These are phyloP conservation scores for Anseranas semipalmata DNA, from an alignment of 2,113 vertebrate species.

Conservation along the genomic window DNA sequence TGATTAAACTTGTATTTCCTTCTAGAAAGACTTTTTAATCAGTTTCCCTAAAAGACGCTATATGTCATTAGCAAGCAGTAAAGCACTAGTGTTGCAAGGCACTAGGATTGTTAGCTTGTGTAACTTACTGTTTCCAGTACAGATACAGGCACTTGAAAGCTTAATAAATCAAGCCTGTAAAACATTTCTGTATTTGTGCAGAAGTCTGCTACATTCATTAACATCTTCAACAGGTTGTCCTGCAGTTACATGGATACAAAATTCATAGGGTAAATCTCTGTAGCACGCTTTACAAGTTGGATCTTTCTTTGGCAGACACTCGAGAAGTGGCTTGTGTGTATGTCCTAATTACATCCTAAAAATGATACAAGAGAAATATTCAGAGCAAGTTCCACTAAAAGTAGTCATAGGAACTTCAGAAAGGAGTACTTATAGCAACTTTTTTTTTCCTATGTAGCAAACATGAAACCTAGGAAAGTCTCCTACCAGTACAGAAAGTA, in stretches of 20 bases:
- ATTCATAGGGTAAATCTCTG: neutral
- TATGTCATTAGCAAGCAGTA: neutral
- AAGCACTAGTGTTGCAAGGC: slow-evolving; percentile 47
- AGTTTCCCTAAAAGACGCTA: neutral
- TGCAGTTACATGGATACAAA: neutral
- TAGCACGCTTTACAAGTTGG: slow-evolving; percentile 65
- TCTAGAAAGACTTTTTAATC: neutral
- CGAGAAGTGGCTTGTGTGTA: slow-evolving; percentile 41
- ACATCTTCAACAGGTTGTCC: neutral
- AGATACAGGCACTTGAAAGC: slow-evolving; percentile 1
- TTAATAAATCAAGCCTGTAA: neutral
- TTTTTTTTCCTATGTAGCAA: neutral
- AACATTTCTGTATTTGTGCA: neutral
- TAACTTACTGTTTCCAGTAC: neutral
- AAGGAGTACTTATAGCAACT: neutral
- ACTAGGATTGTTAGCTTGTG: neutral
- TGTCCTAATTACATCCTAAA: slow-evolving; percentile 70
- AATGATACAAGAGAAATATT: neutral
- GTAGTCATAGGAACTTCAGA: neutral
- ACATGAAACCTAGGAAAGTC: neutral
- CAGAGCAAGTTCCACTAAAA: neutral
- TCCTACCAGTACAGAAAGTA: neutral
- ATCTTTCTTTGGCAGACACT: slow-evolving; percentile 68
- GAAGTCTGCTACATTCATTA: neutral
- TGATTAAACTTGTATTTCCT: neutral